phyloP scores from a whole-genome alignment of 2,797 vertebrate species.

The Ceyx erithaca region DNA sequence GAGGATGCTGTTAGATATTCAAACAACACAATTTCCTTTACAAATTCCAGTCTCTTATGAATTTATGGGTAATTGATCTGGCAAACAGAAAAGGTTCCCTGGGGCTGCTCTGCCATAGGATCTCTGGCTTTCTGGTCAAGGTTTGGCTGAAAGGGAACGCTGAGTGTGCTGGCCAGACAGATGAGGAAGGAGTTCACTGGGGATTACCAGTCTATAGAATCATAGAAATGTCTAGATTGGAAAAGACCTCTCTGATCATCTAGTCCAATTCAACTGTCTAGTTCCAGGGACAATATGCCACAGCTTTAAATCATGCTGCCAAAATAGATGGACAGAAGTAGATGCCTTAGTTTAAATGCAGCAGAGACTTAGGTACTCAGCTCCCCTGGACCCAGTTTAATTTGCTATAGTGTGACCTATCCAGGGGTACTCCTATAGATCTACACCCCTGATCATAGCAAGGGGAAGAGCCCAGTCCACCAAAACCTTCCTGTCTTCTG shows the following conservation, averaged over 20 bases:
- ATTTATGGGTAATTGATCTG: neutral
- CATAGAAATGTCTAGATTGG: too few species aligned
- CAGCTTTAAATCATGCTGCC: neutral
- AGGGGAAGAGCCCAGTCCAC: neutral
- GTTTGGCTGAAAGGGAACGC: neutral
- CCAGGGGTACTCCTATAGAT: neutral
- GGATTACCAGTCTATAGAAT: neutral
- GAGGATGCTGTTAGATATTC: neutral
- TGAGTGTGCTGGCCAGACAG: neutral
- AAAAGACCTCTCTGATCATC: too few species aligned
- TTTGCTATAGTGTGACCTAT: neutral
- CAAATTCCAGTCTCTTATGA: neutral
- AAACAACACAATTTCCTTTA: neutral
- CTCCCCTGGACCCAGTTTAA: neutral
- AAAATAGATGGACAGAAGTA: neutral
- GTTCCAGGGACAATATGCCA: neutral
- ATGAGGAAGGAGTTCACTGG: neutral
- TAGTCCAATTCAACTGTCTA: too few species aligned
- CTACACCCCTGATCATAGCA: accelerated
- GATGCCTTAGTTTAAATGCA: neutral
- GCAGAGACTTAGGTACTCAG: neutral
- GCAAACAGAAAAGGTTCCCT: neutral
- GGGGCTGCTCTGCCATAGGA: neutral
- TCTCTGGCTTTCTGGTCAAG: neutral
- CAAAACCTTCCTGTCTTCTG: neutral